phyloP scores from a whole-genome alignment of 2,888 invertebrate species.

The Macrosoma leucophasiata region DNA sequence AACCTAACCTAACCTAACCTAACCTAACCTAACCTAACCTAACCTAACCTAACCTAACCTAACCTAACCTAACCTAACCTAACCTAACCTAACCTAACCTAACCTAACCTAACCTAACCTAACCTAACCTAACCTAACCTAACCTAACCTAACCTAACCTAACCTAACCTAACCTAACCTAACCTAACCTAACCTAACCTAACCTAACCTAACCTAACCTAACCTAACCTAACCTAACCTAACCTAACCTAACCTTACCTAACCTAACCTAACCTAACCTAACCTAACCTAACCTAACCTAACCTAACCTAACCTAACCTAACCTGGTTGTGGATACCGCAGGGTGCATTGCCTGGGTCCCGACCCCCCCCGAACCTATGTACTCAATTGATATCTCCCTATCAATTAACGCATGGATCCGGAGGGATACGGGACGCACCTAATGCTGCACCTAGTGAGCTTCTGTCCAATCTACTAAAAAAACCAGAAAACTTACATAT shows the following conservation, averaged over 20 bases:
- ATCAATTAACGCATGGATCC: no score
- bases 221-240: conserved; percentile 12
- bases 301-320: conserved; percentile 6
- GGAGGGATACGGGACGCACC: no score
- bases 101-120: conserved; percentile 16
- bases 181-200: conserved; percentile 12
- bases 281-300: conserved; percentile 12
- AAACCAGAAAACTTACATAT: no score
- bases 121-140: conserved; percentile 18
- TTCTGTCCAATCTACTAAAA: no score
- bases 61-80: conserved; percentile 17
- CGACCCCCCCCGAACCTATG: no score
- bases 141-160: conserved; percentile 17
- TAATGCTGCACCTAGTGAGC: no score
- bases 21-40: conserved; percentile 17
- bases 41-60: conserved; percentile 17
- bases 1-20: conserved; percentile 16
- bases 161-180: conserved; percentile 16
- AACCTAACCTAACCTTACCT: conserved; percentile 8
- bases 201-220: conserved; percentile 12
- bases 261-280: conserved; percentile 12
- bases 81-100: conserved; percentile 17
- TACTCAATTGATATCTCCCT: no score
- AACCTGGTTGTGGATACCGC: background rate
- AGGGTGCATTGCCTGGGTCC: no score